Percentiles rank a stretch among this genome's conserved stretches.
Evolutionary conservation across 2,888 invertebrate species (phyloP).

Genomic region (Octodonta nipae): DNA sequence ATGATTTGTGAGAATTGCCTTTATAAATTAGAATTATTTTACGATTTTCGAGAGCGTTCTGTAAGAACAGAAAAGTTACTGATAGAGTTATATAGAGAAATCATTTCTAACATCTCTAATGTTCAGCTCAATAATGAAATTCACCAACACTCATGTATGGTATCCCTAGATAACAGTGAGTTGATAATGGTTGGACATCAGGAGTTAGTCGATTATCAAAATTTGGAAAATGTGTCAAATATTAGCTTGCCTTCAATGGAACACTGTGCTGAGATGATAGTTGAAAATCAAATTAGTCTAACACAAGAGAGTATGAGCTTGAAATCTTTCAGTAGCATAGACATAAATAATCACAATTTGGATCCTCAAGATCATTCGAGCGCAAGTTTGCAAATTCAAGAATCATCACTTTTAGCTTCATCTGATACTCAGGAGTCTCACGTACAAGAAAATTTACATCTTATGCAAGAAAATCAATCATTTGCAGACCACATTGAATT

Average conservation of each 20-base stretch:
- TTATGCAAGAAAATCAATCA: no score
- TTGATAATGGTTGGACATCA: conserved; percentile 28
- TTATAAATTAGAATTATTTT: conserved; percentile 43
- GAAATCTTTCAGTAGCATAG: conserved; percentile 28
- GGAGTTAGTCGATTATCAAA: conserved; percentile 24
- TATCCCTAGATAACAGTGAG: conserved; percentile 18
- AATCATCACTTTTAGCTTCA: conserved; percentile 22
- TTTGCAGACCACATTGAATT: no score
- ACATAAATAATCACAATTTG: conserved; percentile 27
- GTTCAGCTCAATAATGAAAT: not conserved
- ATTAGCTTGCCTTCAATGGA: conserved; percentile 27
- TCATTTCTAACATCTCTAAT: conserved; percentile 13
- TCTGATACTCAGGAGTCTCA: no score
- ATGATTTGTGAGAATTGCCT: conserved; percentile 45
- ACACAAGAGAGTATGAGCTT: conserved; percentile 10
- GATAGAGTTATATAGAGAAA: conserved; percentile 30
- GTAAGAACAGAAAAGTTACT: conserved; percentile 41
- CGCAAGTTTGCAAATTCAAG: conserved; percentile 25
- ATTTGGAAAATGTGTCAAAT: conserved; percentile 22
- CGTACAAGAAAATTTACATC: no score
- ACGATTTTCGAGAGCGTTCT: conserved; percentile 43
- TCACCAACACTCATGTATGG: conserved; percentile 13
- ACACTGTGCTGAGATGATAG: conserved; percentile 26
- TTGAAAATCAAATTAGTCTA: conserved; percentile 29
- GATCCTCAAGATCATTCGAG: conserved; percentile 28